phyloP scores from a whole-genome alignment of 2,113 vertebrate species.

The Hydropotes inermis region DNA sequence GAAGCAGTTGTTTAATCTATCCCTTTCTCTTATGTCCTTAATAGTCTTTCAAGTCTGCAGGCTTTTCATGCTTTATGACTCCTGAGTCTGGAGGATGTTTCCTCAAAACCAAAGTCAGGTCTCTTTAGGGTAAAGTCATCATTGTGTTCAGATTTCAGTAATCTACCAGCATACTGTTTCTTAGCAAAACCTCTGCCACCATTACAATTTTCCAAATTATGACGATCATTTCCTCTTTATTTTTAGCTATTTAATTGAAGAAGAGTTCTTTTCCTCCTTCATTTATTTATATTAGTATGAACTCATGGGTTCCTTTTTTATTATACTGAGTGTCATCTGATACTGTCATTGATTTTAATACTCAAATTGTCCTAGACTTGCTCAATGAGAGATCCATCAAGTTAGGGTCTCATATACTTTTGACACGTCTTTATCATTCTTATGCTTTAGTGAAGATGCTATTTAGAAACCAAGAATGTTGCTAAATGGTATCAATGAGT shows the following conservation, averaged over 20 bases:
- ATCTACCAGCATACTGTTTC: background rate
- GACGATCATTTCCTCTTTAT: background rate
- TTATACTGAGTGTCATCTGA: background rate
- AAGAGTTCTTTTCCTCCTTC: background rate
- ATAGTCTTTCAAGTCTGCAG: background rate
- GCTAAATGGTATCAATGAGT: background rate
- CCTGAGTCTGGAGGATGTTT: background rate
- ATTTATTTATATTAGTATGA: background rate
- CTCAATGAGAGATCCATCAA: background rate
- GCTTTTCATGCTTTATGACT: background rate
- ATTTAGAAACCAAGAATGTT: background rate
- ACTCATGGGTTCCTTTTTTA: background rate
- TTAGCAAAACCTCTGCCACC: background rate
- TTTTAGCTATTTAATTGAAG: background rate
- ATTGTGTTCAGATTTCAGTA: background rate
- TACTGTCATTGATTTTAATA: background rate
- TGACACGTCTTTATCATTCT: background rate
- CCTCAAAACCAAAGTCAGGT: background rate
- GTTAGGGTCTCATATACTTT: background rate
- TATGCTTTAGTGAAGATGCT: background rate
- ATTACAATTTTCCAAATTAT: background rate
- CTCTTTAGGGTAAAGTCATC: background rate
- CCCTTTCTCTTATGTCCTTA: background rate
- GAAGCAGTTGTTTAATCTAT: background rate
- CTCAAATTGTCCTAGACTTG: background rate